Evolutionary conservation across 2,113 vertebrate genomes (phyloP).

Genomic region (Chamaea fasciata): DNA sequence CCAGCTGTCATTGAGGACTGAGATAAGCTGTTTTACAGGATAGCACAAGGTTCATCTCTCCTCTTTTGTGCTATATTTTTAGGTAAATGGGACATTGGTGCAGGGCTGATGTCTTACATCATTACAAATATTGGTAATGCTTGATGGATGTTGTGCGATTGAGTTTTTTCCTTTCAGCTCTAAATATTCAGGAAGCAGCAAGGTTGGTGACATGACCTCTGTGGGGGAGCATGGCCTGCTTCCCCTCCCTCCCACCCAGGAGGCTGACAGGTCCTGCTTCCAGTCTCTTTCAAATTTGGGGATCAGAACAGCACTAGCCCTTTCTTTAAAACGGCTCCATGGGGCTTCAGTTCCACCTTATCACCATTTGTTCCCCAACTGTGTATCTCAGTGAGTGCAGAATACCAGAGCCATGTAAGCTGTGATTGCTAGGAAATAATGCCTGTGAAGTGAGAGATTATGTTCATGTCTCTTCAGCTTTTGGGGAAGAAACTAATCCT

Average conservation of each 20-base stretch:
- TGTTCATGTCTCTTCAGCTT: neutral
- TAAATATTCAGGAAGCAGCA: neutral
- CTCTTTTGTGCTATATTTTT: neutral
- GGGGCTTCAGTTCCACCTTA: neutral
- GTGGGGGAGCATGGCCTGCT: neutral
- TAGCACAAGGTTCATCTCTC: neutral
- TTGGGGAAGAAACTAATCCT: neutral
- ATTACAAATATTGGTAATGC: neutral
- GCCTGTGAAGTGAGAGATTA: neutral
- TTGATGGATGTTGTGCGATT: neutral
- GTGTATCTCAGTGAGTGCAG: neutral
- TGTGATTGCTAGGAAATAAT: neutral
- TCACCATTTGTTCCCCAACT: neutral
- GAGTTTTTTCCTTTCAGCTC: neutral
- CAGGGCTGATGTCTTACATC: neutral
- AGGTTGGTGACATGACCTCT: neutral
- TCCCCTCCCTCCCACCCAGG: neutral
- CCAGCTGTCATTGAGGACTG: neutral
- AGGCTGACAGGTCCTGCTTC: neutral
- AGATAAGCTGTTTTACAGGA: conserved; percentile 22
- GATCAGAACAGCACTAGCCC: neutral
- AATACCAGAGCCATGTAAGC: neutral
- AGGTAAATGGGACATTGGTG: neutral
- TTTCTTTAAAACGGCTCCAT: neutral
- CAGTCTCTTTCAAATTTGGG: neutral